Percentiles rank a stretch among this genome's conserved stretches.
These are phyloP conservation scores for Apodemus sylvaticus DNA, from an alignment of 2,113 vertebrate species.

Conservation along the genomic window DNA sequence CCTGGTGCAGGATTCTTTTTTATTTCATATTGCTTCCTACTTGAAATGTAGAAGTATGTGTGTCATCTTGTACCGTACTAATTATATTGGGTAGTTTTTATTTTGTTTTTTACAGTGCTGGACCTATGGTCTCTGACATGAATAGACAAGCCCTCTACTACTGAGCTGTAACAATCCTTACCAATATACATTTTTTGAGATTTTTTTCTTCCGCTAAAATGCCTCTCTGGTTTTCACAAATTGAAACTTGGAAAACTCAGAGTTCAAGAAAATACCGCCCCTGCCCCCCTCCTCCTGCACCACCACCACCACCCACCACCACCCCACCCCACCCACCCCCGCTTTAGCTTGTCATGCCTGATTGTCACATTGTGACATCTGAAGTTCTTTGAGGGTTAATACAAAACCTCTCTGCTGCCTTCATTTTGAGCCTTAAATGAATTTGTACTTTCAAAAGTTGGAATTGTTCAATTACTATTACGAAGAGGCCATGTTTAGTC, in stretches of 20 bases:
- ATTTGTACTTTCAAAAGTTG: constrained; percentile 4
- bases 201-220: constrained; percentile 18
- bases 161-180: neutral
- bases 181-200: neutral
- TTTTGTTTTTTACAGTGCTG: neutral
- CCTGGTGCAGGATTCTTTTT: neutral
- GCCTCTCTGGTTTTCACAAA: neutral
- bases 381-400: constrained; percentile 45
- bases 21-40: neutral
- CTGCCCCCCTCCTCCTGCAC: neutral
- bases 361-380: neutral
- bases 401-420: neutral
- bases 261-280: constrained; percentile 37
- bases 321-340: too few species aligned
- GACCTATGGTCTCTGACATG: neutral
- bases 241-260: neutral
- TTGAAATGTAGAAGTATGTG: neutral
- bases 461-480: neutral
- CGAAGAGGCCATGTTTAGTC: neutral
- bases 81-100: neutral
- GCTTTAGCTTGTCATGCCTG: neutral
- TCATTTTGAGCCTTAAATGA: constrained; percentile 30
- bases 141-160: neutral
- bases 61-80: neutral
- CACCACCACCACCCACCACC: too few species aligned